Evolutionary conservation across 2,888 invertebrate genomes (phyloP).

Genomic region (Agrochola lota): DNA sequence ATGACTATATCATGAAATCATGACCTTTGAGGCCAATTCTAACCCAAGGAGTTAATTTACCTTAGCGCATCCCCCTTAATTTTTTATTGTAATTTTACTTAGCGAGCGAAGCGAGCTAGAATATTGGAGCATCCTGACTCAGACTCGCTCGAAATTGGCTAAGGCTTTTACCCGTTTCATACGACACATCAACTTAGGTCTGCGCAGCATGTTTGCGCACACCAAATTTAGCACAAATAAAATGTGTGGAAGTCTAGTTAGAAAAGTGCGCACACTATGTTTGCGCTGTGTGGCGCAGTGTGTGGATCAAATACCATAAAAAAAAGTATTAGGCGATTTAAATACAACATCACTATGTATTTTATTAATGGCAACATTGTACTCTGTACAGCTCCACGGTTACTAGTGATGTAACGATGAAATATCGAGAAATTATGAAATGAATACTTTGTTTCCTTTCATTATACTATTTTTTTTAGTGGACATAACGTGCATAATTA

Average conservation of each 20-base stretch:
- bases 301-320: background rate
- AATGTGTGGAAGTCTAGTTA: background rate
- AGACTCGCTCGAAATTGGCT: too few relatives aligned
- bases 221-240: background rate
- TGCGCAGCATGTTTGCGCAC: too few relatives aligned
- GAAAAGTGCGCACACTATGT: background rate
- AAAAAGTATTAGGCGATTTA: background rate
- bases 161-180: background rate
- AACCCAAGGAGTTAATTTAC: too few relatives aligned
- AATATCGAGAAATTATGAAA: background rate
- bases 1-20: too few relatives aligned
- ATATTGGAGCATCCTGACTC: too few relatives aligned
- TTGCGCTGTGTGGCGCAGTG: too few relatives aligned
- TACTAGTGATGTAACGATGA: background rate
- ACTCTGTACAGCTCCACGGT: constrained; percentile 7
- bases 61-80: too few relatives aligned
- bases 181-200: background rate
- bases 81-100: too few relatives aligned
- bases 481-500: background rate
- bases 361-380: constrained; percentile 10
- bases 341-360: background rate
- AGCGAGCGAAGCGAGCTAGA: too few relatives aligned
- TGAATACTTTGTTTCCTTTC: too few relatives aligned
- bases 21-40: too few relatives aligned
- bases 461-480: too few relatives aligned